Percentiles rank a stretch among this genome's conserved stretches.
phyloP scores from a whole-genome alignment of 2,113 vertebrate species.

The Alethe castanea region DNA sequence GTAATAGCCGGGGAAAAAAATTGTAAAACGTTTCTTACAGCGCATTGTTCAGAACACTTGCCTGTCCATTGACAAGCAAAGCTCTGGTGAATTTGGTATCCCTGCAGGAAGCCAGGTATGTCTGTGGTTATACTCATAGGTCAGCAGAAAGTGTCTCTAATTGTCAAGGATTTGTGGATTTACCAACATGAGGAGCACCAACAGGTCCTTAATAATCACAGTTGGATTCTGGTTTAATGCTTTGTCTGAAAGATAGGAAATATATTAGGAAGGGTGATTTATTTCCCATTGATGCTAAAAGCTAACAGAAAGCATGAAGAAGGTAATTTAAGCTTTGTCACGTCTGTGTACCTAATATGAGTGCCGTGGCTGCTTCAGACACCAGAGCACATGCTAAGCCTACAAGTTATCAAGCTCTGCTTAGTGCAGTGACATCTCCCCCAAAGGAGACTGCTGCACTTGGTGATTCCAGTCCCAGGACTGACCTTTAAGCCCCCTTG shows the following conservation, averaged over 20 bases:
- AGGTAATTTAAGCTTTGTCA: not conserved
- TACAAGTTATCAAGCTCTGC: not conserved
- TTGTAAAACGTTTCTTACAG: not conserved
- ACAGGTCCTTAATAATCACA: not conserved
- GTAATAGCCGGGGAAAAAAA: not conserved
- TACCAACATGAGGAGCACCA: not conserved
- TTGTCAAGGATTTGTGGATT: not conserved
- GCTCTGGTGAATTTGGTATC: not conserved
- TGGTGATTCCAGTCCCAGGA: not conserved
- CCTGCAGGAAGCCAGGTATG: not conserved
- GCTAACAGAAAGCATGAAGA: not conserved
- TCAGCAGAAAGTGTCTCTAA: not conserved
- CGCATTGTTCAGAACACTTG: not conserved
- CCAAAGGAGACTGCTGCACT: not conserved
- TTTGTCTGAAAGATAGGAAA: not conserved
- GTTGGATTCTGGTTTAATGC: not conserved
- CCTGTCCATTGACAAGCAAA: not conserved
- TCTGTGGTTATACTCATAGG: not conserved
- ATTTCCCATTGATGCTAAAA: not conserved
- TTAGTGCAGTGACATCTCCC: not conserved
- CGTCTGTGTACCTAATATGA: not conserved
- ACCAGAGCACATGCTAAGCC: not conserved
- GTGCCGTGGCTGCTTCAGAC: not conserved
- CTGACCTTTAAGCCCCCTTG: accelerated
- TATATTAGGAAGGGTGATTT: not conserved